A percentile compares a stretch with the other conserved stretches of the same genome.
Conservation (phyloP, 1,140 invertebrate genomes). For the Eumaeus atala region DNA sequence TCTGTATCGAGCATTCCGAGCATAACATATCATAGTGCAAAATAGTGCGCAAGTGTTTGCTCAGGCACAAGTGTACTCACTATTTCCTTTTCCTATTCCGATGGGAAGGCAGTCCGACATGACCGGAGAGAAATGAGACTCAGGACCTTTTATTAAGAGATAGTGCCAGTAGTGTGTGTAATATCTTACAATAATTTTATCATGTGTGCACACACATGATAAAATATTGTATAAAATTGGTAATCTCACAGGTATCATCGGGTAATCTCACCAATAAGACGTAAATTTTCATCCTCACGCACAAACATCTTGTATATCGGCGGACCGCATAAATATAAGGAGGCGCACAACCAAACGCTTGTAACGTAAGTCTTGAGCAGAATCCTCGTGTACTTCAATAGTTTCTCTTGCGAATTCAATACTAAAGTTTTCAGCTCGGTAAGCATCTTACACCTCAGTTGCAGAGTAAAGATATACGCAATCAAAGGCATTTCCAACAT, state of each 20-base stretch:
- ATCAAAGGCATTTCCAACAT: slow-evolving; percentile 51
- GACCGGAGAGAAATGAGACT: too few relatives aligned
- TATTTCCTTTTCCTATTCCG: too few relatives aligned
- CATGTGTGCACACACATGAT: too few relatives aligned
- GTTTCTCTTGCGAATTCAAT: slow-evolving; percentile 39
- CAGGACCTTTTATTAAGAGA: too few relatives aligned
- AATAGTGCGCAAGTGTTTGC: too few relatives aligned
- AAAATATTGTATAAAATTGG: too few relatives aligned
- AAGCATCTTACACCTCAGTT: slow-evolving; percentile 27
- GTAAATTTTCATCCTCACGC: slow-evolving; percentile 37
- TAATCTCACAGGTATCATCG: not conserved
- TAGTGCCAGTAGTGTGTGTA: too few relatives aligned
- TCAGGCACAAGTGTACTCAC: too few relatives aligned
- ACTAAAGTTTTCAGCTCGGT: slow-evolving; percentile 45
- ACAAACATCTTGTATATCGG: slow-evolving; percentile 47
- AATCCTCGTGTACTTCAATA: slow-evolving; percentile 40
- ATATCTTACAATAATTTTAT: too few relatives aligned
- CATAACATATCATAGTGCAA: too few relatives aligned
- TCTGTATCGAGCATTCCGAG: too few relatives aligned
- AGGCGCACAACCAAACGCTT: slow-evolving; percentile 39
- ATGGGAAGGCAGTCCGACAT: too few relatives aligned
- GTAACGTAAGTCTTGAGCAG: slow-evolving; percentile 44
- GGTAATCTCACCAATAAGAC: slow-evolving; percentile 45
- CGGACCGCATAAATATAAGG: slow-evolving; percentile 51
- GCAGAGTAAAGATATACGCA: slow-evolving; percentile 26